A percentile compares a stretch with the other conserved stretches of the same genome.
Conservation (phyloP, 2,888 invertebrate genomes). For the Trichopoda pennipes region DNA sequence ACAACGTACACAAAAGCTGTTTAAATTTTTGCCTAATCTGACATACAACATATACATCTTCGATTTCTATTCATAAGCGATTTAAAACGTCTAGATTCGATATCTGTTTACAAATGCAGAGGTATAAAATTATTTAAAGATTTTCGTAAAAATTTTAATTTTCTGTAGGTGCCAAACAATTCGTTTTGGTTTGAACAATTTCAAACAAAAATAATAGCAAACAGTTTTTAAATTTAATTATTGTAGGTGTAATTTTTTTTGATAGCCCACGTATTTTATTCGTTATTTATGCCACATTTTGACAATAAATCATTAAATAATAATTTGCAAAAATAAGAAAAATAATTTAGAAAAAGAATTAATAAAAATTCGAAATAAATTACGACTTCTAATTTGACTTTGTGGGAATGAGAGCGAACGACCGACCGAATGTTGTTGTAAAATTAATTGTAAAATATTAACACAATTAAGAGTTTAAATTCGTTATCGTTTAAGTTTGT, state of each 20-base stretch:
- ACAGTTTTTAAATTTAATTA: slow-evolving; percentile 30
- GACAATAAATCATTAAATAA: slow-evolving; percentile 37
- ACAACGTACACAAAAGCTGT: no score
- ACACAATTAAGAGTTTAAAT: neutral
- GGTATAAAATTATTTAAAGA: no score
- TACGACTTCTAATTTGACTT: neutral
- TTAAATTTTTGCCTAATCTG: no score
- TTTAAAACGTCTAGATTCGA: no score
- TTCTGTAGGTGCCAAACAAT: neutral
- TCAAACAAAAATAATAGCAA: neutral
- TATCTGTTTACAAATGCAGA: no score
- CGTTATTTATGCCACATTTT: neutral
- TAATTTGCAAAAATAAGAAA: slow-evolving; percentile 20
- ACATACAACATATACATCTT: no score
- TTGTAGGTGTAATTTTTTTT: slow-evolving; percentile 37
- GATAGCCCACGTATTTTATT: slow-evolving; percentile 22
- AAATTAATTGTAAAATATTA: neutral
- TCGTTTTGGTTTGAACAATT: neutral
- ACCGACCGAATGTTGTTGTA: neutral
- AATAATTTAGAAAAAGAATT: no score
- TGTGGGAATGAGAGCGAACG: slow-evolving; percentile 38
- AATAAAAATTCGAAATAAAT: neutral
- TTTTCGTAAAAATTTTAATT: no score
- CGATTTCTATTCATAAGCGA: no score
- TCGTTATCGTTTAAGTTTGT: neutral